Base-by-base conservation (phyloP, 2,888 invertebrate species). In the Leptopilina syphax region DNA sequence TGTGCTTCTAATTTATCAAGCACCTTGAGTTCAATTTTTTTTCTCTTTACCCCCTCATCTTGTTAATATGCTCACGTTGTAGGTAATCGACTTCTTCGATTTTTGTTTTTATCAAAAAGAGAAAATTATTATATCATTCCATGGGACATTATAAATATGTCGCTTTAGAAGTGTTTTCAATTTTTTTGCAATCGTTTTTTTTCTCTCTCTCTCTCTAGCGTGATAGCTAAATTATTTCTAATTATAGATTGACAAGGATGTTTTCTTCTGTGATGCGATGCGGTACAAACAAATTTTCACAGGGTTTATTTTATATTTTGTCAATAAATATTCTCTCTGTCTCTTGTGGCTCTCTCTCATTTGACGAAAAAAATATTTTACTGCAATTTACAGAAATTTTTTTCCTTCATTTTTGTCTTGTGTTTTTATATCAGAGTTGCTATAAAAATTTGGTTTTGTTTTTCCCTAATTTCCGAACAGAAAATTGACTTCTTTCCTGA, bases 61-160 rank as follows among this genome's bases (percentile, higher is more conserved):
- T 34, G 57, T 34, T 57, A 73, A 73, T 54, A 34, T 73, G 73
- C 34, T 13, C 34, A 73, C 57, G 34, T n/a, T 73, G 34, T n/a
- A 41, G 34, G 57, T 57, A 57, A n/a, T 73, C 70, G 34, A 18
- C 9, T 13, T 2, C n/a, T n/a, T 27, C 8, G n/a, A 57, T 50
- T 50, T 50, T 50, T 50, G n/a, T 57, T 73, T 57, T 18, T 41
- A 73, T 57, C 4, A n/a, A 8, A 73, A 73, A 73, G 54, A 73
- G 57, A 50, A 34, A 73, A 18, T n/a, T n/a, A 57, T 73, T 73
- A 57, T 73, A 73, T 73, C 13, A 70, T 24, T 63, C 34, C 63
- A 18, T 18, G 63, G 63, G 3, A 63, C 18, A 34, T 34, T 60
- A 60, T 60, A 60, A 60, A 60, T 60, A 63, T 63, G 63, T 63